Percentiles rank a stretch among this genome's conserved stretches.
Conservation (phyloP, 2,797 vertebrate genomes). For the Platalea minor region DNA sequence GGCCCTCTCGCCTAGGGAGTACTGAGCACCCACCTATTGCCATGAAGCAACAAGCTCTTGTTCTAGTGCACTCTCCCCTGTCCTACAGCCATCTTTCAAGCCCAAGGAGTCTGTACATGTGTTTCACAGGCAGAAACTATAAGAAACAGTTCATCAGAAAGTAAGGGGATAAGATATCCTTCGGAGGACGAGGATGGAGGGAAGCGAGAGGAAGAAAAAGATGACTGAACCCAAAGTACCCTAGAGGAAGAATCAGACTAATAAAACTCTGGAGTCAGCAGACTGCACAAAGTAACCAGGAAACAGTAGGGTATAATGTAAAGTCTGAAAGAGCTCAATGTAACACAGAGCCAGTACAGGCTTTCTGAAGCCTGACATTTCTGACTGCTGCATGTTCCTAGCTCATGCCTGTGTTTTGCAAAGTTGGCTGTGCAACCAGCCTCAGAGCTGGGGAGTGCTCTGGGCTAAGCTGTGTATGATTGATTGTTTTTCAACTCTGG, state of each 20-base stretch:
- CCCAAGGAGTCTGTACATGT: background rate
- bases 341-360: fast-evolving
- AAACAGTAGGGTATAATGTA: background rate
- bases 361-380: background rate
- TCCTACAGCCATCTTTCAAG: background rate
- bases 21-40: background rate
- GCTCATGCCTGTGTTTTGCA: fast-evolving
- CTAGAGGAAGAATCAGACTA: background rate
- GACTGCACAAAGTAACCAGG: background rate
- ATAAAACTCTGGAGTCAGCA: too few species aligned
- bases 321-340: background rate
- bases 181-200: background rate
- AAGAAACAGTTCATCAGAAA: background rate
- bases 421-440: background rate
- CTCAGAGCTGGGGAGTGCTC: background rate
- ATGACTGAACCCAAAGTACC: background rate
- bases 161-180: background rate
- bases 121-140: background rate
- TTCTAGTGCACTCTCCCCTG: too few species aligned
- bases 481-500: background rate
- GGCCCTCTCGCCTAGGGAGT: background rate
- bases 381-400: background rate
- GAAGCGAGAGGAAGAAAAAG: background rate
- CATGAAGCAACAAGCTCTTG: background rate
- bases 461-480: background rate